Percentiles rank a stretch among this genome's conserved stretches.
Conservation (phyloP, 2,888 invertebrate genomes). For the Chymomyza amoena region DNA sequence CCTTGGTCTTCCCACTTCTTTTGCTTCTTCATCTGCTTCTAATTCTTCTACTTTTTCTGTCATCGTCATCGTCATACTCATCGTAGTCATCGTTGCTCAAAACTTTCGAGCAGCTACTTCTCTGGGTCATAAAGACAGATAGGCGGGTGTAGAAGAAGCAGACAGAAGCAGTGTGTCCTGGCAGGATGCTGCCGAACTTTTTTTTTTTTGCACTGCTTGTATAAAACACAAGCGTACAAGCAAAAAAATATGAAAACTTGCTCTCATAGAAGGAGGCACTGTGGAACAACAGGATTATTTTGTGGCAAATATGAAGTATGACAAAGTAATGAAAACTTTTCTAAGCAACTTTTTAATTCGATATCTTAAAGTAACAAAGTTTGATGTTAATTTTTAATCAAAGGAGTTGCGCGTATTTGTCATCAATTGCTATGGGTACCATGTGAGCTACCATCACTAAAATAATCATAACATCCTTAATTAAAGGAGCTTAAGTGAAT, state of each 20-base stretch:
- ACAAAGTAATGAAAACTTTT: too few relatives aligned
- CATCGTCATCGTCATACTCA: conserved; percentile 1
- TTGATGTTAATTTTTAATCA: too few relatives aligned
- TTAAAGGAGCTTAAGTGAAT: too few relatives aligned
- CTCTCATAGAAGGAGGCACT: background rate
- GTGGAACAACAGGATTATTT: background rate
- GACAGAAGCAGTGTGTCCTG: background rate
- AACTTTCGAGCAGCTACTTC: conserved; percentile 38
- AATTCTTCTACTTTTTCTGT: background rate
- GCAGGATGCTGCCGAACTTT: background rate
- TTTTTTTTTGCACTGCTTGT: conserved; percentile 3
- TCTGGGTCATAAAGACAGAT: conserved; percentile 38
- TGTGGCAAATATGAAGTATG: background rate
- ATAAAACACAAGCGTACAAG: conserved; percentile 24
- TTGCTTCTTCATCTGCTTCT: too few relatives aligned
- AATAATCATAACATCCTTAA: too few relatives aligned
- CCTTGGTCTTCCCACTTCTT: background rate
- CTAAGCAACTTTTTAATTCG: too few relatives aligned
- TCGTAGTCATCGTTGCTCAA: conserved; percentile 17
- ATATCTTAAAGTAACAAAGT: too few relatives aligned
- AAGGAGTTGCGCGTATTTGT: too few relatives aligned
- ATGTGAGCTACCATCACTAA: too few relatives aligned
- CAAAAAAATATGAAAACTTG: conserved; percentile 55
- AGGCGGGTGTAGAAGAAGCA: conserved; percentile 12
- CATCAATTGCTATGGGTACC: too few relatives aligned